A percentile compares a stretch with the other conserved stretches of the same genome.
phyloP scores from a whole-genome alignment of 2,797 vertebrate species.

The Cryptoprocta ferox region DNA sequence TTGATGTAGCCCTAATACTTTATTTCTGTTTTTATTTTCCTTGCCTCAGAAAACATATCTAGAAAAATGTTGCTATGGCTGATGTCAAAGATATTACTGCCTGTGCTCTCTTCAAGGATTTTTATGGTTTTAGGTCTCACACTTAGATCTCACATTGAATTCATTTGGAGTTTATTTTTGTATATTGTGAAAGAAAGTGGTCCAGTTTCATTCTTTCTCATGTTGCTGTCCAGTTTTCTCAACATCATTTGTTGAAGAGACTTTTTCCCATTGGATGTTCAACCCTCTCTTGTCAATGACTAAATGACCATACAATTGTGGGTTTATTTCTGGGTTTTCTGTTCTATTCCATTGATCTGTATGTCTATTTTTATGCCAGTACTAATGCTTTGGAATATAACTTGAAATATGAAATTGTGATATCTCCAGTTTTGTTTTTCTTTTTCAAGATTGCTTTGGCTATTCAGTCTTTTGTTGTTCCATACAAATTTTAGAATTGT shows the following conservation, averaged over 20 bases:
- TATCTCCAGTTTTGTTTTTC: background rate
- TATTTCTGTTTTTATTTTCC: background rate
- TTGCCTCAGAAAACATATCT: background rate
- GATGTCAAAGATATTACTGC: background rate
- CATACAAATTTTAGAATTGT: background rate
- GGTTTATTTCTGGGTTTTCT: background rate
- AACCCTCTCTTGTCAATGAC: background rate
- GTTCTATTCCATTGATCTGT: background rate
- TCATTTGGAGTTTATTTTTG: background rate
- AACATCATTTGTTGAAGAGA: background rate
- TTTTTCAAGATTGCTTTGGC: background rate
- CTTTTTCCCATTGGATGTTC: background rate
- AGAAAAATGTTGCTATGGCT: background rate
- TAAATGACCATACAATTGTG: background rate
- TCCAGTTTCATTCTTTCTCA: background rate
- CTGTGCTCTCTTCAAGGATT: background rate
- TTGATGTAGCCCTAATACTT: background rate
- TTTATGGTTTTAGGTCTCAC: background rate
- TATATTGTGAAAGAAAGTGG: background rate
- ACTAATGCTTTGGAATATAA: background rate
- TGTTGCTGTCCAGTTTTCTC: background rate
- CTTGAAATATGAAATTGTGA: background rate
- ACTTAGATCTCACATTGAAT: background rate
- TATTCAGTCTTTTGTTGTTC: background rate
- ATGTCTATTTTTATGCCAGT: background rate